Evolutionary conservation across 2,888 invertebrate species (phyloP), one percentile per base, ranked within the genome.

Genomic region (Marasmarcha lunaedactyla): DNA sequence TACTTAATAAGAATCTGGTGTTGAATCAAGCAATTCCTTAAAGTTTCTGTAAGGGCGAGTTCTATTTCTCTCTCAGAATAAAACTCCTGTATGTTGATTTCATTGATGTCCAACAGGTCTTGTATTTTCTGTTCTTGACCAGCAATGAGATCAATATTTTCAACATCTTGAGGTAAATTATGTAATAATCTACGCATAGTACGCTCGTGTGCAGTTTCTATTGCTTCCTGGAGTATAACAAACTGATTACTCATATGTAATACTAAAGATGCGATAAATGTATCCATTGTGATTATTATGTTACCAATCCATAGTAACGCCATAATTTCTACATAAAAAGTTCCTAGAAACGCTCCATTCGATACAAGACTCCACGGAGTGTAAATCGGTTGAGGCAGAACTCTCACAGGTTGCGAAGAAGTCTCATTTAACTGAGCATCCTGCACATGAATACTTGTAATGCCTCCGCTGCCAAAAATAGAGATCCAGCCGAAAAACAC

Each of bases 271-370:
- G 69, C 83, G 41, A 83, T 77, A 44, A 81, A 76, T 0, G 81
- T 81, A 43, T 83, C 83, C 37, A 81, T 76, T 0, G 65, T 66
- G 74, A 83, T 73, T 9, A 83, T 77, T 30, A 83, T 81, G 38
- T 81, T 78, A 1, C 81, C 83, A 0, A 79, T 83, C 81, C 81
- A 83, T 12, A 83, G 49, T 14, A 83, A 49, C 1, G 81, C 83
- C 1, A 72, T 48, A 9, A 76, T 72, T 52, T 79, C 81, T 7
- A 83, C 47, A 2, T 68, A 50, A 44, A 76, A 78, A 0, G 83
- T 77, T 2, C 61, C 58, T 39, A 78, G 63, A 36, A 65, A 83
- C 1, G 69, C 56, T 11, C 38, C 40, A 25, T 81, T 73, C 25
- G 55, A 53, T 46, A 81, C 73, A 46, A 74, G 76, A 15, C 61